phyloP scores from a whole-genome alignment of 2,113 vertebrate genomes.

The Gallinago jamesoni region DNA sequence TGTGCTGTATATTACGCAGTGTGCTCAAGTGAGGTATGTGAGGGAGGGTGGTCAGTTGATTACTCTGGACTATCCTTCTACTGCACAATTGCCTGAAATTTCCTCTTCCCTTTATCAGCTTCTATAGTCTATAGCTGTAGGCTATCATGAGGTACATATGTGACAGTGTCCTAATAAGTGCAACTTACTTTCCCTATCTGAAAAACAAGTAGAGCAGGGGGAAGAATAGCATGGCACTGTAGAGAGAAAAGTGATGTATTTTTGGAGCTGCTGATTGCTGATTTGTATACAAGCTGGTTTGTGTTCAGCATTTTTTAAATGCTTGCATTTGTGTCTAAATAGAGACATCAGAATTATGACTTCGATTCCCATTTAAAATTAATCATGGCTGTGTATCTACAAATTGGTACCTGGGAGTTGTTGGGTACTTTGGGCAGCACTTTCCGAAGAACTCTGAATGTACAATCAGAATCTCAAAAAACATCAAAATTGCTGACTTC shows the following conservation, averaged over 20 bases:
- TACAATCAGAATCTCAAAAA: neutral
- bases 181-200: neutral
- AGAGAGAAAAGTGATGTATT: neutral
- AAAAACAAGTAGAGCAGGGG: neutral
- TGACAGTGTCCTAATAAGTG: neutral
- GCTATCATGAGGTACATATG: neutral
- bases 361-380: neutral
- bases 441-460: neutral
- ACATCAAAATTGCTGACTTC: neutral
- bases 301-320: neutral
- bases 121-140: neutral
- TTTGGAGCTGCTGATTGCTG: neutral
- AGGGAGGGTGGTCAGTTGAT: neutral
- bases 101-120: neutral
- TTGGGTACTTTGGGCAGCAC: neutral
- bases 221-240: neutral
- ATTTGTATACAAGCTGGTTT: neutral
- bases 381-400: neutral
- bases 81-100: neutral
- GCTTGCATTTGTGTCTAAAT: neutral
- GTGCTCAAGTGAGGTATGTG: fast-evolving
- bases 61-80: neutral
- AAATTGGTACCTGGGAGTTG: neutral
- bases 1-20: fast-evolving
- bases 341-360: neutral